These are phyloP conservation scores for Aphyosemion australe DNA, from an alignment of 2,113 vertebrate genomes.

Conservation along the genomic window DNA sequence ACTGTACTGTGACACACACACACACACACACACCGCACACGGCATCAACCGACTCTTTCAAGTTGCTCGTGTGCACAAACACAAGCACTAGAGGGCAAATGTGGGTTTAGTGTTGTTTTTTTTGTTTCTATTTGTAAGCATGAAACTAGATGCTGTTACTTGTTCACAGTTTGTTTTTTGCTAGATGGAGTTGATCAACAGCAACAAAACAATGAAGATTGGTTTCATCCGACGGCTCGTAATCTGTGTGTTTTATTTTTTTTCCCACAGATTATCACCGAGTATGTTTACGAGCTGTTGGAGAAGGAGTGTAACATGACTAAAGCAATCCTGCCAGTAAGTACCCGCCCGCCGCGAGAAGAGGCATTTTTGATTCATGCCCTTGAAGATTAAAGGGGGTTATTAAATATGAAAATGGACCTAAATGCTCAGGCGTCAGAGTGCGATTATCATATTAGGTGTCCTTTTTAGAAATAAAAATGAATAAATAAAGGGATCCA, in stretches of 20 bases:
- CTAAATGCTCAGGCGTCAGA: conserved; percentile 56
- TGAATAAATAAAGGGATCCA: conserved; percentile 22
- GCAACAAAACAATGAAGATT: conserved; percentile 25
- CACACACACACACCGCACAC: conserved; percentile 22
- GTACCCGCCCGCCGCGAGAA: conserved; percentile 67
- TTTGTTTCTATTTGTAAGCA: conserved; percentile 57
- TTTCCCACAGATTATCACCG: conserved; percentile 91
- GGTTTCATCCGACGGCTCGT: conserved; percentile 34
- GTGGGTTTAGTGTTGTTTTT: conserved; percentile 37
- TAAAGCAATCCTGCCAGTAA: conserved; percentile 93
- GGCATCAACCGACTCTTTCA: conserved; percentile 49
- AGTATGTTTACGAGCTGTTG: conserved; percentile 92
- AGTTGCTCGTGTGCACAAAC: conserved; percentile 54
- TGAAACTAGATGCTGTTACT: conserved; percentile 46
- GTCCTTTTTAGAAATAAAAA: conserved; percentile 50
- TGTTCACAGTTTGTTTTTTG: conserved; percentile 46
- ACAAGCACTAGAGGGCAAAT: conserved; percentile 60
- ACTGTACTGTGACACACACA: conserved; percentile 65
- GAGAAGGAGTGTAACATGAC: conserved; percentile 94
- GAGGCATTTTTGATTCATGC: conserved; percentile 62
- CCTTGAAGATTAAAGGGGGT: conserved; percentile 77
- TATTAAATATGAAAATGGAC: conserved; percentile 71
- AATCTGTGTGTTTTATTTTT: conserved; percentile 50
- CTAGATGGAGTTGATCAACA: conserved; percentile 50
- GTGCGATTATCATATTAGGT: conserved; percentile 65